Conservation (phyloP, 2,888 invertebrate genomes). For the Hyposoter didymator region DNA sequence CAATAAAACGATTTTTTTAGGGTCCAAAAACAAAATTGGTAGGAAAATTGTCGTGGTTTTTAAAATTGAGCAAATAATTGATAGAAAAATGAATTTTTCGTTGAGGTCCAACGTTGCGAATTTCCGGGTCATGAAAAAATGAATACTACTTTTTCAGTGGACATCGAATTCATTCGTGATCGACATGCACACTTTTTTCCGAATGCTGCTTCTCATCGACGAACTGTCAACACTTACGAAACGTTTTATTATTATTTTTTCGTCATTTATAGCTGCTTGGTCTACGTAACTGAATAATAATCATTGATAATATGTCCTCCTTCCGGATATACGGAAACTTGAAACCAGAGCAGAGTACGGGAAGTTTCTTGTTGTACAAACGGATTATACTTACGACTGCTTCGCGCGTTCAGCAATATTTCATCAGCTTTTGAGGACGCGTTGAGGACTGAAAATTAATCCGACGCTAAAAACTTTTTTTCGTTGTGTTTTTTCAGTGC, state of each 20-base stretch:
- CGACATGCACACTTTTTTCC: background rate
- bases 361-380: background rate
- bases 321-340: slow-evolving; percentile 37
- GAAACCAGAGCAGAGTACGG: slow-evolving; percentile 7
- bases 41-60: no score
- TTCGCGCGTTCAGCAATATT: slow-evolving; percentile 40
- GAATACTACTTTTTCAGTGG: background rate
- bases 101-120: no score
- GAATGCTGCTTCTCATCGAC: background rate
- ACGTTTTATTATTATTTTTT: background rate
- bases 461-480: slow-evolving; percentile 31
- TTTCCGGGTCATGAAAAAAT: no score
- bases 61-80: no score
- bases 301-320: slow-evolving; percentile 3
- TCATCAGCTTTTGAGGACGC: slow-evolving; percentile 42
- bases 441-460: slow-evolving; percentile 38
- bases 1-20: no score
- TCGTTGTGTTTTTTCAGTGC: slow-evolving; percentile 26
- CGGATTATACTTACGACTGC: slow-evolving; percentile 25
- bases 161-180: background rate
- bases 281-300: slow-evolving; percentile 43
- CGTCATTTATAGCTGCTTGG: slow-evolving; percentile 10
- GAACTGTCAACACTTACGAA: background rate
- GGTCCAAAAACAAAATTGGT: no score
- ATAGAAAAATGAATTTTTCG: no score